Conservation (phyloP, 2,113 vertebrate genomes). For the Cyanoramphus novaezelandiae region DNA sequence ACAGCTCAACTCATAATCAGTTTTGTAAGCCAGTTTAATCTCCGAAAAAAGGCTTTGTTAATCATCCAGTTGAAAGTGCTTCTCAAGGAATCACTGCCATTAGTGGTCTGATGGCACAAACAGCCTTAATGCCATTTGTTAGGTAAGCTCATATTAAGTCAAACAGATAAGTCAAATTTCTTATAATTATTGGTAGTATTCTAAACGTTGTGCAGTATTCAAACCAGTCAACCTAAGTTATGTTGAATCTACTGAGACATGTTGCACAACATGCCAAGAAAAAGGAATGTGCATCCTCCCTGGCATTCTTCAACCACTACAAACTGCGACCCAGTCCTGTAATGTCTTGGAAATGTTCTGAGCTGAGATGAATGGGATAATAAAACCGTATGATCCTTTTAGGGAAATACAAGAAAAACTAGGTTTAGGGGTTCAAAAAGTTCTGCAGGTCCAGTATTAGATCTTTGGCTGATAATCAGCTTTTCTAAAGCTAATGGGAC, state of each 20-base stretch:
- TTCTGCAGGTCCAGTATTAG: background rate
- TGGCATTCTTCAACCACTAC: background rate
- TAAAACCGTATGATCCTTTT: background rate
- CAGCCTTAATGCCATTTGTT: background rate
- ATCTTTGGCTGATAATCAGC: background rate
- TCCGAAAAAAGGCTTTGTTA: background rate
- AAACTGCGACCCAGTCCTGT: background rate
- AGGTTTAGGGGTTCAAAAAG: background rate
- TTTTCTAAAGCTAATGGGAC: background rate
- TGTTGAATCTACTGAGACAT: background rate
- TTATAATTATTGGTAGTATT: background rate
- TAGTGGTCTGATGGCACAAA: background rate
- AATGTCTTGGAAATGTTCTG: background rate
- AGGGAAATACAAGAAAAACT: background rate
- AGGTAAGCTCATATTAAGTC: background rate
- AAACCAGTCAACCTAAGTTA: background rate
- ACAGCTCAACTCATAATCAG: background rate
- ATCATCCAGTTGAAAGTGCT: background rate
- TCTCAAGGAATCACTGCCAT: too few relatives aligned
- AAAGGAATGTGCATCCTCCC: background rate
- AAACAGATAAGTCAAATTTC: background rate
- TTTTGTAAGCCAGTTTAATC: background rate
- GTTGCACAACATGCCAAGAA: background rate
- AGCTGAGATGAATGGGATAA: background rate
- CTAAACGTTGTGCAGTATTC: background rate